A percentile compares a stretch with the other conserved stretches of the same genome.
Conservation (phyloP, 2,888 invertebrate genomes). For the Schrankia costaestrigalis region DNA sequence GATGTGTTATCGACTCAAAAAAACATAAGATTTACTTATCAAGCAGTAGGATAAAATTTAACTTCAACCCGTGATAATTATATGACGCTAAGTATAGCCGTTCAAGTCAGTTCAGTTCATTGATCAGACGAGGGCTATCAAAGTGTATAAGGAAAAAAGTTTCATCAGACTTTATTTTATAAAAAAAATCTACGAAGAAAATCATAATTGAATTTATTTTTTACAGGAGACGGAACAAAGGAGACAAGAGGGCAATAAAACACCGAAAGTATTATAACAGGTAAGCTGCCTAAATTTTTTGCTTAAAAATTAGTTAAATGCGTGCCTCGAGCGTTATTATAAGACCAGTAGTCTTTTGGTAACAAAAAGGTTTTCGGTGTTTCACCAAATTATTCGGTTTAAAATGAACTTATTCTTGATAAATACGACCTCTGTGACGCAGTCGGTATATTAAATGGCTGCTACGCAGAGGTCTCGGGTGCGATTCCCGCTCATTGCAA, state of each 20-base stretch:
- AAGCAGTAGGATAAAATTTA: too few relatives aligned
- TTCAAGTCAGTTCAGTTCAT: constrained; percentile 24
- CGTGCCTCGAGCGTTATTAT: constrained; percentile 12
- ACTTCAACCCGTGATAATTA: too few relatives aligned
- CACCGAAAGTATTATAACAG: constrained; percentile 21
- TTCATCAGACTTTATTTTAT: constrained; percentile 1
- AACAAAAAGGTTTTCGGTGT: constrained; percentile 3
- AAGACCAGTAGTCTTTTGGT: background rate
- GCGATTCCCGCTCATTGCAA: too few relatives aligned
- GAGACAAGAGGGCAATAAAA: constrained; percentile 9
- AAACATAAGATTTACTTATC: too few relatives aligned
- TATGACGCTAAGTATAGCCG: constrained; percentile 9
- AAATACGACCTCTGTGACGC: too few relatives aligned
- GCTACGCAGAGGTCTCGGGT: too few relatives aligned
- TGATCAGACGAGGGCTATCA: constrained; percentile 14
- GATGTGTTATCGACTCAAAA: too few relatives aligned
- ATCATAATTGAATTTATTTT: constrained; percentile 15
- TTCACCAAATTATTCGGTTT: too few relatives aligned
- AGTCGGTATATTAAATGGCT: too few relatives aligned
- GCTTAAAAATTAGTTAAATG: constrained; percentile 10
- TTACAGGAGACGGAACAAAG: constrained; percentile 20
- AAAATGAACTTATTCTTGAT: too few relatives aligned
- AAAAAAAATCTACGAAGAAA: constrained; percentile 4
- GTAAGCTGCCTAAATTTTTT: constrained; percentile 17
- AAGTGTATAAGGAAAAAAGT: constrained; percentile 16